These are phyloP conservation scores for Sinelater perroti DNA, from an alignment of 2,888 invertebrate genomes.

Conservation along the genomic window DNA sequence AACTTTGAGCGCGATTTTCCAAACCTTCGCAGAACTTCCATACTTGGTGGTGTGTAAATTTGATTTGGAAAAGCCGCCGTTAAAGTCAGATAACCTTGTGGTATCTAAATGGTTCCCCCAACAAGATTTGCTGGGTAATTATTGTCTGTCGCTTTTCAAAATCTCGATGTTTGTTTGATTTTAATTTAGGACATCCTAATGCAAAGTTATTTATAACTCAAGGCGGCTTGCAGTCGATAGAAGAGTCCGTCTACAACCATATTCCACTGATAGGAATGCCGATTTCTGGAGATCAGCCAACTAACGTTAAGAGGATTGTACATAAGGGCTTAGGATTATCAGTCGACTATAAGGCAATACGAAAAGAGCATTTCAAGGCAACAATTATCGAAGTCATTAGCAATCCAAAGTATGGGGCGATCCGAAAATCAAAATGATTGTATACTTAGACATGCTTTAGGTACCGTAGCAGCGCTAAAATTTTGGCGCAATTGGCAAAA, in stretches of 20 bases:
- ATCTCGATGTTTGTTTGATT: too few relatives aligned
- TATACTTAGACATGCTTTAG: too few relatives aligned
- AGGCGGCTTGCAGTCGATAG: slow-evolving; percentile 61
- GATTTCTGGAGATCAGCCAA: slow-evolving; percentile 59
- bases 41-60: slow-evolving; percentile 61
- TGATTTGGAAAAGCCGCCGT: slow-evolving; percentile 52
- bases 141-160: too few relatives aligned
- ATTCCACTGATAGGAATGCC: slow-evolving; percentile 60
- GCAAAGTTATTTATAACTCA: slow-evolving; percentile 62
- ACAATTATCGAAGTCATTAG: slow-evolving; percentile 45
- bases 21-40: slow-evolving; percentile 56
- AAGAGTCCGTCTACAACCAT: slow-evolving; percentile 59
- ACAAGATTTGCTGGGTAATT: slow-evolving; percentile 56
- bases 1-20: slow-evolving; percentile 50
- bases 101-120: slow-evolving; percentile 59
- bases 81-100: slow-evolving; percentile 56
- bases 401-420: slow-evolving; percentile 41
- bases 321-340: slow-evolving; percentile 51
- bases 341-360: slow-evolving; percentile 51
- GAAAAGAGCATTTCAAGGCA: slow-evolving; percentile 47
- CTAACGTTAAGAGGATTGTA: slow-evolving; percentile 48
- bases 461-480: too few relatives aligned
- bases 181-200: slow-evolving; percentile 60
- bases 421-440: too few relatives aligned
- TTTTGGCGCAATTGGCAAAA: too few relatives aligned